Evolutionary conservation across 2,888 invertebrate species (phyloP), one percentile per base, ranked within the genome.

Genomic region (Listrodromus nycthemerus): DNA sequence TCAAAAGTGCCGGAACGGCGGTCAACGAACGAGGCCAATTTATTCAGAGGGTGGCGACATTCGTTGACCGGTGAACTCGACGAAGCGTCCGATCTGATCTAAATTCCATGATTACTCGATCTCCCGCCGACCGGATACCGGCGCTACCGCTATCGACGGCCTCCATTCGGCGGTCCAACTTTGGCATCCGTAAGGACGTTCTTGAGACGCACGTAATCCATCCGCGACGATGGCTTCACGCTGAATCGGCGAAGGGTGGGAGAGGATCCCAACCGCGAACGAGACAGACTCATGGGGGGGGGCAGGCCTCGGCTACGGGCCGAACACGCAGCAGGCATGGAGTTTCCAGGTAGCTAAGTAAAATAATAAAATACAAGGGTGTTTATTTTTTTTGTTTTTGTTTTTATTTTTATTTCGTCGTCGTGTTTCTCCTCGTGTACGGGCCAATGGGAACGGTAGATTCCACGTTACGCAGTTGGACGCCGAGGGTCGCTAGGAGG

Each of bases 281-380:
- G 55, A 41, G 30, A 33, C 41, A 71, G 27, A 41, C 13, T 27
- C 61, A 33, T 45, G 16, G 67, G 30, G n/a, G 48, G 48, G 16
- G 67, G 30, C n/a, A 61, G 48, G 52, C 45, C 10, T 63, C 24
- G 16, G 63, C 21, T 30, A n/a, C 52, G 70, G 70, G 50, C 7
- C 21, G 30, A 70, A 37, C 37, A 50, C 48, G 37, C 21, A 21
- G 69, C 58, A 16, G 65, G 24, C 76, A 63, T 61, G 50, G 52
- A 70, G 61, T 78, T 78, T 69, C 79, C 81, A 77, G 79, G 75
- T 77, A 79, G 73, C 66, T 73, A 89, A 92, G 90, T 90, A 89
- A 91, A 92, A 92, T 92, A 92, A 92, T 92, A 92, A 91, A 92
- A 92, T 92, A 92, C 87, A 91, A 89, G 89, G 88, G 85, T 45